phyloP scores from a whole-genome alignment of 2,113 vertebrate species.

The Nematolebias whitei region DNA sequence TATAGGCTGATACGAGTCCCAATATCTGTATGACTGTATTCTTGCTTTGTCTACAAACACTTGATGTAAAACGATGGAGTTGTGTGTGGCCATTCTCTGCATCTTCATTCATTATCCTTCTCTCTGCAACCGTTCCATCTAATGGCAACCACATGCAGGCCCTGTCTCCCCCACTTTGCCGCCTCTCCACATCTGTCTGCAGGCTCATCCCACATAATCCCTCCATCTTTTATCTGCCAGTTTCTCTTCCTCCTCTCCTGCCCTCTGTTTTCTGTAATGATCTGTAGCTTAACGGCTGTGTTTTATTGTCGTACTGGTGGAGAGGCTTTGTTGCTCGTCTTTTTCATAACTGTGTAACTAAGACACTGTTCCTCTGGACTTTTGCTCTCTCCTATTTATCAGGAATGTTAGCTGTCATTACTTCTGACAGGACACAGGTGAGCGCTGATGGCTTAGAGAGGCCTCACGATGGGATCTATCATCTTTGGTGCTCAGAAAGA shows the following conservation, averaged over 20 bases:
- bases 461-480: constrained; percentile 32
- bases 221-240: constrained; percentile 47
- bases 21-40: constrained; percentile 17
- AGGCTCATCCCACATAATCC: constrained; percentile 39
- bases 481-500: constrained; percentile 23
- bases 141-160: constrained; percentile 60
- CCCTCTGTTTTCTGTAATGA: constrained; percentile 21
- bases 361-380: constrained; percentile 36
- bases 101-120: constrained; percentile 5
- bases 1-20: constrained; percentile 13
- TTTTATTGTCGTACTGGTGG: constrained; percentile 42
- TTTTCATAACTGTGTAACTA: constrained; percentile 12
- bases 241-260: constrained; percentile 32
- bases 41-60: constrained; percentile 1
- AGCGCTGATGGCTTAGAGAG: constrained; percentile 51
- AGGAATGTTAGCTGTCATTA: constrained; percentile 62
- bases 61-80: constrained; percentile 1
- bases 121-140: constrained; percentile 14
- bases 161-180: background rate
- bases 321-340: constrained; percentile 45
- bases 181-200: constrained; percentile 50
- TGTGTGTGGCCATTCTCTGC: constrained; percentile 21
- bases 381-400: constrained; percentile 48
- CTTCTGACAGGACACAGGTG: constrained; percentile 61
- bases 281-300: constrained; percentile 7